A percentile compares a stretch with the other conserved stretches of the same genome.
phyloP scores from a whole-genome alignment of 2,888 invertebrate species.

The Cremastobaeus sp. region DNA sequence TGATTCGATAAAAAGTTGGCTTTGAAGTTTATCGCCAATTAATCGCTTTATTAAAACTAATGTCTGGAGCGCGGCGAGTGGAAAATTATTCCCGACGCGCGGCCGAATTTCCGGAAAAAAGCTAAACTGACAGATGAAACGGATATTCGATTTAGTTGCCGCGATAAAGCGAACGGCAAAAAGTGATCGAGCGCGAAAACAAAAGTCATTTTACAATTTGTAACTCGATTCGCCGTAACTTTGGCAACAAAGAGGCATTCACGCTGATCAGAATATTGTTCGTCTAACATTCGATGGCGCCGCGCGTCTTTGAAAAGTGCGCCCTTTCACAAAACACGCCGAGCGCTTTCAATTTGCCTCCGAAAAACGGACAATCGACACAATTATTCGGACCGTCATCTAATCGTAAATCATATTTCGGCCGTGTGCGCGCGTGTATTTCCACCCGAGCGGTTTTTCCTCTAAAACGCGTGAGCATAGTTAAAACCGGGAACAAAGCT shows the following conservation, averaged over 20 bases:
- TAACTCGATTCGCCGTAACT: constrained; percentile 13
- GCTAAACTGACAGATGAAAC: constrained; percentile 32
- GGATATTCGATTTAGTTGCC: constrained; percentile 22
- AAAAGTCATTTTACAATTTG: constrained; percentile 15
- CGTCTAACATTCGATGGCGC: constrained; percentile 1
- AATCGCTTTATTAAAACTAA: constrained; percentile 23
- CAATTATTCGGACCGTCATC: constrained; percentile 29
- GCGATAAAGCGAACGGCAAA: constrained; percentile 20
- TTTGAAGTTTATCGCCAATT: constrained; percentile 7
- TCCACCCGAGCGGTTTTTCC: constrained; percentile 32
- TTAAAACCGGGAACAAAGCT: constrained; percentile 37
- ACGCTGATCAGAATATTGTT: constrained; percentile 7
- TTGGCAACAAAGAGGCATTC: constrained; percentile 1
- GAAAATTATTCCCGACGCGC: no score
- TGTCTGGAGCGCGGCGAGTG: constrained; percentile 5
- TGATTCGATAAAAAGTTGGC: constrained; percentile 5
- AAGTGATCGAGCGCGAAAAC: constrained; percentile 15
- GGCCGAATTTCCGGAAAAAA: constrained; percentile 7
- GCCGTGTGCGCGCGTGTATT: constrained; percentile 2
- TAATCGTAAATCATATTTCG: constrained; percentile 41
- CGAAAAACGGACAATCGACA: constrained; percentile 25
- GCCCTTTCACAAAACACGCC: neutral
- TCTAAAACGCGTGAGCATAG: constrained; percentile 18
- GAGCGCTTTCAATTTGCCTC: constrained; percentile 26
- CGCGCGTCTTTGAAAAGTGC: constrained; percentile 8